Evolutionary conservation across 2,888 invertebrate species (phyloP), one percentile per base, ranked within the genome.

Genomic region (Cephus nigrinus): DNA sequence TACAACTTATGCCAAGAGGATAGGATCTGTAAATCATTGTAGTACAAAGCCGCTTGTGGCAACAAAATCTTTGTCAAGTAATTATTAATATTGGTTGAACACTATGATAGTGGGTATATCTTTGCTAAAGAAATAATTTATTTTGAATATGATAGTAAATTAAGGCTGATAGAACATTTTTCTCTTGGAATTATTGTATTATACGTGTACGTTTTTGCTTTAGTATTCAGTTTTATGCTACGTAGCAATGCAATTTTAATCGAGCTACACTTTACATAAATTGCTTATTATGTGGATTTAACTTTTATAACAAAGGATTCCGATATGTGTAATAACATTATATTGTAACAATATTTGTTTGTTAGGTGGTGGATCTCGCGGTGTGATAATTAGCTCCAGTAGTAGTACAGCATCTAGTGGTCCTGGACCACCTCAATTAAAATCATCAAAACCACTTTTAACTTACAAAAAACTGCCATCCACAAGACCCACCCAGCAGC

Each of bases 351-450:
- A 55, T 55, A 55, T 55, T 55, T 23, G 55, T 55, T 55, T 55
- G 5, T 9, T 23, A 55, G 81, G 79, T 71, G 68, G 69, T 15
- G 68, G 77, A 31, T 73, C 81, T 31, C 82, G 85, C 75, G 76
- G 86, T 74, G 78, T 86, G 75, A 79, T 85, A 12, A 82, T 87
- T 11, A 84, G 84, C 79, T 86, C 86, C 35, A 82, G 82, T 74
- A 82, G 82, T 73, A 86, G 83, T 30, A 82, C 85, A 5, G 82
- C 83, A 31, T 88, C 89, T 0, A 87, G 87, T 75, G 89, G 89
- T 15, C 88, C 89, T 40, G 89, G 88, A 4, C 89, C 90, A 75
- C 89, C 89, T 69, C 84, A 81, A n/a, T 72, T 83, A 36, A 87
- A 84, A 78, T 79, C 86, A 78, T 75, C 83, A 36, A 75, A 84